Evolutionary conservation across 2,113 vertebrate genomes (phyloP).

Genomic region (Crotalus viridis): DNA sequence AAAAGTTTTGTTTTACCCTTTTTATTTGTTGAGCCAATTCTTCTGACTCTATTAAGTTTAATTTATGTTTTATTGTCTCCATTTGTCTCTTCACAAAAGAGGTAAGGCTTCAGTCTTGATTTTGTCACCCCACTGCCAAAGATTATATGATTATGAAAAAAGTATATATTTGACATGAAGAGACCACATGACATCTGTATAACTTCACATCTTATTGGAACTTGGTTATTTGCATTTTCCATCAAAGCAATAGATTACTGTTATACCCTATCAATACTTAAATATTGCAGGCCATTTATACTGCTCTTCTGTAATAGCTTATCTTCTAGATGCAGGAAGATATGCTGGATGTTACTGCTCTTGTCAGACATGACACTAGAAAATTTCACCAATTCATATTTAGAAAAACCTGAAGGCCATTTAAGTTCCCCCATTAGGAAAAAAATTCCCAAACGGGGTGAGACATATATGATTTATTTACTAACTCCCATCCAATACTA

Average conservation of each 20-base stretch:
- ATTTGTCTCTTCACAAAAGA: not conserved
- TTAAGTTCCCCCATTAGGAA: not conserved
- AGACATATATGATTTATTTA: not conserved
- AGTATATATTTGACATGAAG: not conserved
- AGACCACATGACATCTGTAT: not conserved
- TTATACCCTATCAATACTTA: not conserved
- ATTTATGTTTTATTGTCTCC: too few relatives aligned
- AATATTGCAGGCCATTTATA: not conserved
- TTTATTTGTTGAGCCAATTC: too few relatives aligned
- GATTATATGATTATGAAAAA: not conserved
- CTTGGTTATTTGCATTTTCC: not conserved
- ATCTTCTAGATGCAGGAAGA: not conserved
- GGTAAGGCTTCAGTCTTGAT: not conserved
- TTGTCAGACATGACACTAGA: not conserved
- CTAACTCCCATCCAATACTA: not conserved
- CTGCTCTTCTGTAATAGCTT: not conserved
- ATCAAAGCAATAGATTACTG: not conserved
- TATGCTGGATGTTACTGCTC: not conserved
- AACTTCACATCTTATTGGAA: not conserved
- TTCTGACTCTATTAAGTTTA: too few relatives aligned
- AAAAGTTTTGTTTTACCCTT: too few relatives aligned
- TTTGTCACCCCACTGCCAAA: not conserved
- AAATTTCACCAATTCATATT: not conserved
- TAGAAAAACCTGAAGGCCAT: not conserved
- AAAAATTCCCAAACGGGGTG: not conserved